Percentiles rank a stretch among this genome's conserved stretches.
phyloP scores from a whole-genome alignment of 2,888 invertebrate genomes.

The Diploptera punctata region DNA sequence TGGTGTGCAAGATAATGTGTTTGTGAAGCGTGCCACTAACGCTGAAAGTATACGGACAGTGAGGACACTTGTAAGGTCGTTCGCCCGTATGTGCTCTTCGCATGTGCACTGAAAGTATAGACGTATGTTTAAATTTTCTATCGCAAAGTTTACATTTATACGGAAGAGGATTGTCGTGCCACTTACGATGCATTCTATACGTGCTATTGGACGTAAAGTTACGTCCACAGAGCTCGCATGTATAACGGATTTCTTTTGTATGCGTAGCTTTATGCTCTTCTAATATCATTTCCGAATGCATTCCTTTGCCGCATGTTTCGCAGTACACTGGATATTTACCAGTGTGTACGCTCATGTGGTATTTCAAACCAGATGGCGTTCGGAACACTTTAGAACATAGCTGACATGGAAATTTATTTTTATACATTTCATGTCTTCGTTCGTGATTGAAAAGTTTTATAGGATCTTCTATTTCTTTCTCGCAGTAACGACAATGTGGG shows the following conservation, averaged over 20 bases:
- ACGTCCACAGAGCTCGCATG: slow-evolving; percentile 46
- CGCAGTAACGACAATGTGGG: slow-evolving; percentile 42
- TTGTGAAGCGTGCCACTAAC: slow-evolving; percentile 55
- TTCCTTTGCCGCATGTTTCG: slow-evolving; percentile 44
- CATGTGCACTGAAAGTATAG: slow-evolving; percentile 50
- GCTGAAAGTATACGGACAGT: slow-evolving; percentile 56
- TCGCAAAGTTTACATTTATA: slow-evolving; percentile 45
- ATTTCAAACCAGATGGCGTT: slow-evolving; percentile 43
- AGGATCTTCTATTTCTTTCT: slow-evolving; percentile 37
- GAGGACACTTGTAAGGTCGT: slow-evolving; percentile 56
- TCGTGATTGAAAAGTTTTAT: slow-evolving; percentile 42
- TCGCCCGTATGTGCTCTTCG: slow-evolving; percentile 56
- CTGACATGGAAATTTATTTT: slow-evolving; percentile 38
- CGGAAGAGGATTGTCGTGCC: slow-evolving; percentile 47
- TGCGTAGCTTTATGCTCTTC: slow-evolving; percentile 45
- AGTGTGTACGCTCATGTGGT: slow-evolving; percentile 45
- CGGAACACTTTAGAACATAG: slow-evolving; percentile 39
- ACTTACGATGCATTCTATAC: slow-evolving; percentile 45
- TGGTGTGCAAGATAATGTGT: slow-evolving; percentile 51
- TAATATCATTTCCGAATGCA: slow-evolving; percentile 41
- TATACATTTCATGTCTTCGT: slow-evolving; percentile 37
- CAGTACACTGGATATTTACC: slow-evolving; percentile 44
- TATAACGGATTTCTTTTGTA: slow-evolving; percentile 45
- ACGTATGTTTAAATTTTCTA: slow-evolving; percentile 45
- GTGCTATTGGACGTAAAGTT: slow-evolving; percentile 45